Percentiles rank a stretch among this genome's conserved stretches.
phyloP scores from a whole-genome alignment of 2,113 vertebrate species.

The Myrmecobius fasciatus region DNA sequence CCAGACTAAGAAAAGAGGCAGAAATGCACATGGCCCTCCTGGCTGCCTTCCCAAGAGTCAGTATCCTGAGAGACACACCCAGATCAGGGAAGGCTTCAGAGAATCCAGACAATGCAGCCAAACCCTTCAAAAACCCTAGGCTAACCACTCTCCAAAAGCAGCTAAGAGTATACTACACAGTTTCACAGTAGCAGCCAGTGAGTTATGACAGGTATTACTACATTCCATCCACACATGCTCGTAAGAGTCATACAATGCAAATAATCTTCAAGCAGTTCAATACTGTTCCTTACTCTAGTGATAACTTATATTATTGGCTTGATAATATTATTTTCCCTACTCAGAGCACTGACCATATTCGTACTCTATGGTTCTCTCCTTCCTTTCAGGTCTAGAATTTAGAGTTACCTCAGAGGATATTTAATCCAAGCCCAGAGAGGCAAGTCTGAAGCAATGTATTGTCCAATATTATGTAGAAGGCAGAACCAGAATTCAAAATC shows the following conservation, averaged over 20 bases:
- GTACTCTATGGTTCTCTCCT: not conserved
- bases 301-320: not conserved
- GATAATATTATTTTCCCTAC: not conserved
- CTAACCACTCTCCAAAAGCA: not conserved
- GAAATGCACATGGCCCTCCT: not conserved
- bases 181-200: not conserved
- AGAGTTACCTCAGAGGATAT: not conserved
- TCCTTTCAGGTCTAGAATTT: not conserved
- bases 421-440: not conserved
- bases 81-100: not conserved
- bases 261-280: not conserved
- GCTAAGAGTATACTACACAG: not conserved
- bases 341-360: not conserved
- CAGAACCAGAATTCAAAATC: not conserved
- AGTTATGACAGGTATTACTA: not conserved
- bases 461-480: not conserved
- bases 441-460: not conserved
- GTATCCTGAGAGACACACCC: not conserved
- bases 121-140: not conserved
- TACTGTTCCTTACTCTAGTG: not conserved
- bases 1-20: not conserved
- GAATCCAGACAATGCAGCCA: slow-evolving; percentile 4
- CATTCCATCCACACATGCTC: not conserved
- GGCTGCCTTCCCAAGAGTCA: slow-evolving; percentile 3
- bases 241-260: not conserved